phyloP scores from a whole-genome alignment of 2,888 invertebrate genomes.

The Ophion costatus region DNA sequence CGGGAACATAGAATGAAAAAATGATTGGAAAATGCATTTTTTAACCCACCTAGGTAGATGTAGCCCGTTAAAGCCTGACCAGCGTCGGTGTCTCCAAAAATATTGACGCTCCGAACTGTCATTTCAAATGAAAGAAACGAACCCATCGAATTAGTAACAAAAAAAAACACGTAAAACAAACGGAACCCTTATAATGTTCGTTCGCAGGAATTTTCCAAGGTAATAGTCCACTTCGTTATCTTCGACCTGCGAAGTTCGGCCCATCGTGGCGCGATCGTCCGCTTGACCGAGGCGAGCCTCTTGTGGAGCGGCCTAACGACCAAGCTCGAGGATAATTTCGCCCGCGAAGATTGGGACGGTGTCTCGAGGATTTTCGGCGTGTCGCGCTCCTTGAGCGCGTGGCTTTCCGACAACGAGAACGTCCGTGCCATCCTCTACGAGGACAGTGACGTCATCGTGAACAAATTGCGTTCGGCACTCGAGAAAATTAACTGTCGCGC shows the following conservation, averaged over 20 bases:
- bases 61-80: too few species aligned
- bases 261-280: conserved; percentile 34
- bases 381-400: conserved; percentile 53
- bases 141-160: neutral
- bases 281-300: conserved; percentile 67
- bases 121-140: neutral
- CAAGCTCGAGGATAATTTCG: conserved; percentile 37
- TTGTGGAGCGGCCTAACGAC: conserved; percentile 73
- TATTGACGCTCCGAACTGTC: neutral
- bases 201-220: conserved; percentile 72
- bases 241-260: conserved; percentile 71
- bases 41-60: too few species aligned
- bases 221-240: conserved; percentile 75
- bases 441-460: conserved; percentile 53
- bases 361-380: conserved; percentile 46
- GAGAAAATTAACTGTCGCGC: conserved; percentile 62
- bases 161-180: neutral
- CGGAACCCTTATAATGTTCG: neutral
- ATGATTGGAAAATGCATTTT: too few species aligned
- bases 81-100: neutral
- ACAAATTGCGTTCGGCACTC: conserved; percentile 52
- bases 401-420: conserved; percentile 54
- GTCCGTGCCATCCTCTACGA: conserved; percentile 51
- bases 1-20: too few species aligned
- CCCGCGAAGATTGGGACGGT: conserved; percentile 58